Base-by-base conservation (phyloP, 2,888 invertebrate genomes). In the Mamestra brassicae region DNA sequence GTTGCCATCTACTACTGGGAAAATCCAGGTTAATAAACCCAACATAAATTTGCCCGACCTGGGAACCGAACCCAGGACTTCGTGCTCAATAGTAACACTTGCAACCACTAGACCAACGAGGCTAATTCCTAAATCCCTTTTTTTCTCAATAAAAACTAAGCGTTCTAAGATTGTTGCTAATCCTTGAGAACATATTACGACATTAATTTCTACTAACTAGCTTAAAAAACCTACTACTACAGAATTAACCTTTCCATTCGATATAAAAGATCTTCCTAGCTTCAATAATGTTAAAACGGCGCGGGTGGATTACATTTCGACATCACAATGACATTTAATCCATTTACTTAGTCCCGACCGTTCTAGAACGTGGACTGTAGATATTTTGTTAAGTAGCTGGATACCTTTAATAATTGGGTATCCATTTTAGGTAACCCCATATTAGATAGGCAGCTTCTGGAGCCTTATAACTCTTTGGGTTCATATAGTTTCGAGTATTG, bases 271-370 rank as follows among this genome's bases (percentile, higher is more conserved):
- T 58, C 45, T n/a, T 66, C 13, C 47, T 6, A 38, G 36, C 54
- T 71, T 47, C 69, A 74, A 77, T 80, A 74, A 77, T 45, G 63
- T 68, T 80, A 80, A 85, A 73, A 71, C 47, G 58, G 38, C 26
- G 42, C 73, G 65, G 34, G 38, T 71, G 74, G 73, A 72, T 72
- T 71, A 74, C 73, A 34, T 63, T 73, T 74, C 71, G 57, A 71
- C 68, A 64, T 71, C 71, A 77, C 72, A 75, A 67, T 67, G 84
- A 80, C 80, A 83, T 83, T 75, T 85, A 85, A 84, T 84, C 83
- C 83, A 77, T 85, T 84, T 74, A 74, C 61, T 67, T 67, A 55
- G 58, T 58, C 52, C 47, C 62, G 57, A 55, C n/a, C 63, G 54
- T 58, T 68, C 67, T 66, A 66, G 57, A 70, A 45, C 42, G 17